These are phyloP conservation scores for Drosophila barbarae DNA, from an alignment of 2,888 invertebrate genomes.

Conservation along the genomic window DNA sequence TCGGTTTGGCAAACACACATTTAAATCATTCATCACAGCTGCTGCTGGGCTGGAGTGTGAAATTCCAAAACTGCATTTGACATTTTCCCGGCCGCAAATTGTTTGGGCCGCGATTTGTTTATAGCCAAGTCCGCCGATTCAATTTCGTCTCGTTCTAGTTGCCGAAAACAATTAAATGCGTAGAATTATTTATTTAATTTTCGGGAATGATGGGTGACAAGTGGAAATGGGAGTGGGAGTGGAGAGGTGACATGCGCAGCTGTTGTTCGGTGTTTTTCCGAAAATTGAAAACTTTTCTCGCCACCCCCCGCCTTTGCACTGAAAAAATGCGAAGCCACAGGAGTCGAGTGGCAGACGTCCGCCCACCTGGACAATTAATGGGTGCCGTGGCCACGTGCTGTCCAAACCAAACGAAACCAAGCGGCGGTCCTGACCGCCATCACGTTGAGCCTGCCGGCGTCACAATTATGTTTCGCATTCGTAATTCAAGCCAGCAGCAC, in stretches of 20 bases:
- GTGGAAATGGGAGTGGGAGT: not conserved
- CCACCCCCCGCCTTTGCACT: not conserved
- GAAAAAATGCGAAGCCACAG: slow-evolving; percentile 19
- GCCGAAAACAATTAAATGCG: slow-evolving; percentile 34
- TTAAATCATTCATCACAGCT: slow-evolving; percentile 59
- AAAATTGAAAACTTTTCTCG: slow-evolving; percentile 39
- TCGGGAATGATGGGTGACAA: slow-evolving; percentile 10
- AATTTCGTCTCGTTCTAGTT: slow-evolving; percentile 15
- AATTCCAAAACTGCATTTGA: slow-evolving; percentile 31
- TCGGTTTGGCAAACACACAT: slow-evolving; percentile 48
- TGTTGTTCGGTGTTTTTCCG: slow-evolving; percentile 27
- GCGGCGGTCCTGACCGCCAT: slow-evolving; percentile 45
- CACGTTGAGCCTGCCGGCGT: slow-evolving; percentile 41
- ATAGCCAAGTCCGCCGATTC: slow-evolving; percentile 36
- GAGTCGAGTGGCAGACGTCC: slow-evolving; percentile 8
- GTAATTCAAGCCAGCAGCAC: slow-evolving; percentile 46
- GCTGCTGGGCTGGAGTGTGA: slow-evolving; percentile 11
- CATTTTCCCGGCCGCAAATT: slow-evolving; percentile 23
- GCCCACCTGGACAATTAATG: slow-evolving; percentile 60
- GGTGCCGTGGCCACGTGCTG: slow-evolving; percentile 35
- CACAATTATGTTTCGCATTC: slow-evolving; percentile 53
- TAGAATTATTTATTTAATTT: slow-evolving; percentile 55
- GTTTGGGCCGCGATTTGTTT: slow-evolving; percentile 38
- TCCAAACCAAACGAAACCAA: slow-evolving; percentile 10
- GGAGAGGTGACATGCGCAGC: slow-evolving; percentile 27